Evolutionary conservation across 2,113 vertebrate genomes (phyloP).

Genomic region (Carlito syrichta): DNA sequence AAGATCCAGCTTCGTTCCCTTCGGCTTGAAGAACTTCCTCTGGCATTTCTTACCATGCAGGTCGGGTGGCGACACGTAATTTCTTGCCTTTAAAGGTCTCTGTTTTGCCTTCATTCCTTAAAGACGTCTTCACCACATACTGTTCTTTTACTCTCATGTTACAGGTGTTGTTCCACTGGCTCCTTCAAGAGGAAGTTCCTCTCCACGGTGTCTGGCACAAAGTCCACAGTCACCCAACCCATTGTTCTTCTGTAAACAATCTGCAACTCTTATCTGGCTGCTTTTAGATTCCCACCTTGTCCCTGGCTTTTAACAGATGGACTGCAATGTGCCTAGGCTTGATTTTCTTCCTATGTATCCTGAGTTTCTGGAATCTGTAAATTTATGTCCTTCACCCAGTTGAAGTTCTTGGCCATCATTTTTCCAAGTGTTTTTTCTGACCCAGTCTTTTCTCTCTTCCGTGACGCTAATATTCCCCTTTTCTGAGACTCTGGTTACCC

Average conservation of each 20-base stretch:
- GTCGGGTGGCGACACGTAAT: neutral
- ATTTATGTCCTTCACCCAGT: neutral
- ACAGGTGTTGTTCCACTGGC: fast-evolving
- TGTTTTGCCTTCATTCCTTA: neutral
- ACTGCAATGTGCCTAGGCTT: neutral
- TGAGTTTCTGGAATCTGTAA: neutral
- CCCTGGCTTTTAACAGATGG: neutral
- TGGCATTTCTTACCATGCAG: neutral
- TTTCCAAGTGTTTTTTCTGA: neutral
- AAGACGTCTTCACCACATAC: neutral
- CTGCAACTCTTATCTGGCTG: neutral
- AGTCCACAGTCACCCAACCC: neutral
- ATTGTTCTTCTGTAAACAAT: fast-evolving
- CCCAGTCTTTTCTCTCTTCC: neutral
- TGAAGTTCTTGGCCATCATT: neutral
- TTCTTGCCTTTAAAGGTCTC: neutral
- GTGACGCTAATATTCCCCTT: neutral
- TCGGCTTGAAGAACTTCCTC: neutral
- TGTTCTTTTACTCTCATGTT: neutral
- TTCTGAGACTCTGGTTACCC: neutral
- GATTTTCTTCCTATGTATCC: neutral
- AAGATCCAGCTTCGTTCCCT: fast-evolving
- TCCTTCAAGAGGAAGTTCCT: neutral
- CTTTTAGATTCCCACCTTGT: neutral
- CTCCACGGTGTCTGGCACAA: neutral